Conservation (phyloP, 2,888 invertebrate genomes). For the Trichogramma evanescens region DNA sequence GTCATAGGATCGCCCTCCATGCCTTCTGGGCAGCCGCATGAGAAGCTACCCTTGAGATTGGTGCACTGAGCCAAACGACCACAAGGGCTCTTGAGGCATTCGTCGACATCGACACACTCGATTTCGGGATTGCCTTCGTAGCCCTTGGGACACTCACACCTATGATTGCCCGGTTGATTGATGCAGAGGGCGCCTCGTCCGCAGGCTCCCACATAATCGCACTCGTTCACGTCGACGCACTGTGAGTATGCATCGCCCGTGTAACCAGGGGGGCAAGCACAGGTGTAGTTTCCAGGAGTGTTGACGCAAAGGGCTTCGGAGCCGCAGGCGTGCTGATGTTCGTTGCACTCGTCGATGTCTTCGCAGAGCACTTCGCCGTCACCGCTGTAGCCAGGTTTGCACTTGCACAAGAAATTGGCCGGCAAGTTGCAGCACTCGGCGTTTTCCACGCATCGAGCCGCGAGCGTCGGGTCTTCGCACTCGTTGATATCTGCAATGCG, state of each 20-base stretch:
- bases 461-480: constrained; percentile 79
- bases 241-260: constrained; percentile 70
- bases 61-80: constrained; percentile 74
- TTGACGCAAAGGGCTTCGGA: constrained; percentile 75
- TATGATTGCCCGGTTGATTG: constrained; percentile 72
- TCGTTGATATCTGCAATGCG: constrained; percentile 77
- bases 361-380: constrained; percentile 81
- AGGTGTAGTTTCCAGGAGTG: constrained; percentile 80
- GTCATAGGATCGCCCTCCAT: constrained; percentile 71
- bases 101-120: constrained; percentile 69
- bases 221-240: constrained; percentile 83
- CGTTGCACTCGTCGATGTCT: constrained; percentile 84
- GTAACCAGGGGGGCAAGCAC: constrained; percentile 75
- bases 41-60: constrained; percentile 71
- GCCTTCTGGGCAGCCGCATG: constrained; percentile 77
- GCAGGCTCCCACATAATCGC: constrained; percentile 64
- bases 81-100: constrained; percentile 63
- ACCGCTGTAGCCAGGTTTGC: constrained; percentile 82
- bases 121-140: constrained; percentile 73
- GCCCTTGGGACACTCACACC: constrained; percentile 78
- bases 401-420: constrained; percentile 90
- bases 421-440: constrained; percentile 93
- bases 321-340: constrained; percentile 75
- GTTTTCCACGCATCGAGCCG: constrained; percentile 80
- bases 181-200: constrained; percentile 73